Evolutionary conservation across 2,113 vertebrate species (phyloP), one percentile per base, ranked within the genome.

Genomic region (Caranx melampygus): DNA sequence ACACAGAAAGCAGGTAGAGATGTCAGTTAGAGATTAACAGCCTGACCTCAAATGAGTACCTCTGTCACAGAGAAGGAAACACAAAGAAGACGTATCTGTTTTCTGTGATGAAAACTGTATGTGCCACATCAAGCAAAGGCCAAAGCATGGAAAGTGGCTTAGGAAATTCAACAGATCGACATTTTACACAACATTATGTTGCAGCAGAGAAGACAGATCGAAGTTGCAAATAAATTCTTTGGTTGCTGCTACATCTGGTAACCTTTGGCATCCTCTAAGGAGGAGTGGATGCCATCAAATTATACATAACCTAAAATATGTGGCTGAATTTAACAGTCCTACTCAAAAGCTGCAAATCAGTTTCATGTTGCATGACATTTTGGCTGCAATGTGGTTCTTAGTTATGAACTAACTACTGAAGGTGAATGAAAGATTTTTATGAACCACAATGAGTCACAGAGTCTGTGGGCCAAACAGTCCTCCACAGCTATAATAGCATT

Each of bases 11-110:
- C 54, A 74, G 72, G 26, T 8, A 21, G 15, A 75, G 61, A 75
- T 57, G 26, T 61, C 31, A 71, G 65, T 77, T 69, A 35, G 47
- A 76, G 71, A 69, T 79, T 54, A 82, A 81, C 58, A 78, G 58
- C 11, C 14, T 66, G 69, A 61, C 69, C 20, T 63, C 12, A 35
- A 16, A 14, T 34, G n/a, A 78, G 47, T 37, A 59, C 60, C 49
- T 72, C 31, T 34, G n/a, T 15, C 37, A 57, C 14, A 11, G 21
- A 68, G 0, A 12, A 47, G 67, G 69, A 60, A 0, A 64, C 16
- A 15, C 64, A 66, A 13, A 21, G 20, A 67, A 58, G 1, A 63
- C 20, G 33, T 15, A 34, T 52, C 15, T 66, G 21, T 26, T 6
- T 5, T 51, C 42, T 4, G 20, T 7, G 1, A 26, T 37, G 11